Percentiles rank a stretch among this genome's conserved stretches.
Conservation (phyloP, 1,140 invertebrate species). For the Dufourea novaeangliae region DNA sequence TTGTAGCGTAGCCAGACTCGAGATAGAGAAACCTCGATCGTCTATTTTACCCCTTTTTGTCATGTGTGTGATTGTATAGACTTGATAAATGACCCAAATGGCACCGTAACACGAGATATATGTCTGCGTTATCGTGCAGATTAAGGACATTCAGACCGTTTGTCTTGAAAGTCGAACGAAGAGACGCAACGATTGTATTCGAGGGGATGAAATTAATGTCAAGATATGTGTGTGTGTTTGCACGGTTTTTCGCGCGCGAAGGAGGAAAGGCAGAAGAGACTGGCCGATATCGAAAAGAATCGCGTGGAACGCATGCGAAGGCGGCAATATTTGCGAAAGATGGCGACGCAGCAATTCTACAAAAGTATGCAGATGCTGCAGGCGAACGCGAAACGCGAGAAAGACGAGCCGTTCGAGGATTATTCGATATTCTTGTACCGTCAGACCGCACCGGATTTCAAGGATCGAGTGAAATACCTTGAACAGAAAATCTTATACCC, state of each 20-base stretch:
- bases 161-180: neutral
- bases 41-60: conserved; percentile 13
- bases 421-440: conserved; percentile 89
- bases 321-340: conserved; percentile 85
- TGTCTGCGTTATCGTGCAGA: conserved; percentile 17
- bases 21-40: neutral
- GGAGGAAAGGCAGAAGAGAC: conserved; percentile 86
- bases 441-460: conserved; percentile 88
- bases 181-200: neutral
- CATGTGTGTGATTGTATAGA: conserved; percentile 7
- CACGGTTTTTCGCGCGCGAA: conserved; percentile 74
- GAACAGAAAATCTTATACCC: conserved; percentile 89
- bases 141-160: neutral
- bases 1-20: neutral
- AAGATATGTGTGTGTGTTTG: neutral
- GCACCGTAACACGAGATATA: conserved; percentile 19
- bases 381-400: conserved; percentile 84
- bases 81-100: conserved; percentile 1
- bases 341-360: conserved; percentile 88
- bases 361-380: conserved; percentile 90
- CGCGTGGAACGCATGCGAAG: conserved; percentile 85
- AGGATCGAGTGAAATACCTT: conserved; percentile 89
- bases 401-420: conserved; percentile 86
- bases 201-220: conserved; percentile 20
- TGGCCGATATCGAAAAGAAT: conserved; percentile 87